phyloP scores from a whole-genome alignment of 1,140 invertebrate species.

The Drosophila neocordata region DNA sequence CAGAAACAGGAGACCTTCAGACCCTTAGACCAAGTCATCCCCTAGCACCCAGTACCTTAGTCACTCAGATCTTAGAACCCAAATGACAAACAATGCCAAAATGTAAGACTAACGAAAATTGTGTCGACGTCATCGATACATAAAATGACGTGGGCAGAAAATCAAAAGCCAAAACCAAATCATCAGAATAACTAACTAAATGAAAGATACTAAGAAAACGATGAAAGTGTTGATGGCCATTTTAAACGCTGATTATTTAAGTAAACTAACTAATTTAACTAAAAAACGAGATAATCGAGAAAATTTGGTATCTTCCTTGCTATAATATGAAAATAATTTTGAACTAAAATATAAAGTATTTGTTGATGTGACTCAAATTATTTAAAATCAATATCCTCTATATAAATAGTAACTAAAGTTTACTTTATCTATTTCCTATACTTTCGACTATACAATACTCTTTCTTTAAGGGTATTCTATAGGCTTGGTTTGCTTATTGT shows the following conservation, averaged over 20 bases:
- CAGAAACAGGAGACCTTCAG: constrained; percentile 38
- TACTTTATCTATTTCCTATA: background rate
- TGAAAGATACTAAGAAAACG: background rate
- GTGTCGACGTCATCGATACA: constrained; percentile 74
- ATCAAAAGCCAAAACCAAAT: constrained; percentile 14
- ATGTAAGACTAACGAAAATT: constrained; percentile 59
- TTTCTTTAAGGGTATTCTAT: background rate
- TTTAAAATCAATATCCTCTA: no score
- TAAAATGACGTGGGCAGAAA: constrained; percentile 53
- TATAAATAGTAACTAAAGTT: no score
- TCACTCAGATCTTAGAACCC: background rate
- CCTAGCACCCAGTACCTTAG: background rate
- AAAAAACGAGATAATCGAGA: no score
- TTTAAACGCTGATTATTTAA: no score
- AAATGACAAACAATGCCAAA: constrained; percentile 60
- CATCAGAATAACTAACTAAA: background rate
- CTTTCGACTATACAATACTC: no score
- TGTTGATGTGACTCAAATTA: no score
- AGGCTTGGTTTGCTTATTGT: constrained; percentile 24
- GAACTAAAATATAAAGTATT: no score
- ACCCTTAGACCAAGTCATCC: background rate
- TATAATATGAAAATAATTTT: no score
- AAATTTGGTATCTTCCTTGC: no score
- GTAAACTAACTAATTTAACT: no score
- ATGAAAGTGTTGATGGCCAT: no score